These are phyloP conservation scores for Conchocele bisecta DNA, from an alignment of 2,888 invertebrate species.

Conservation along the genomic window DNA sequence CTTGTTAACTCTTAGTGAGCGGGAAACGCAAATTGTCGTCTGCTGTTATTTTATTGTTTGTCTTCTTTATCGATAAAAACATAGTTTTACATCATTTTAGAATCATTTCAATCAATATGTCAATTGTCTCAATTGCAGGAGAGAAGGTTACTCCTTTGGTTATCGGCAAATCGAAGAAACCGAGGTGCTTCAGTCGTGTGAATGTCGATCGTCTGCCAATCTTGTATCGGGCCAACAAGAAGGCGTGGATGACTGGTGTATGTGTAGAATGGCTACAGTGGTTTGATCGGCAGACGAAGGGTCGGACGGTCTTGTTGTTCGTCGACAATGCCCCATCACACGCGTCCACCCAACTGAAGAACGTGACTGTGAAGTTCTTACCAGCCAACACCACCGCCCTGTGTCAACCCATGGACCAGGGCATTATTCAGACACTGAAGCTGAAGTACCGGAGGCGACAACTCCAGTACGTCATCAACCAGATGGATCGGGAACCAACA, in stretches of 20 bases:
- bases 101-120: too few species aligned
- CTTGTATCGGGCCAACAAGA: background rate
- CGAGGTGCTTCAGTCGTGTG: background rate
- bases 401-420: conserved; percentile 5
- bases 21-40: too few species aligned
- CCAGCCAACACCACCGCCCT: background rate
- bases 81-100: too few species aligned
- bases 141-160: background rate
- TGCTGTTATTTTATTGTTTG: too few species aligned
- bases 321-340: too few species aligned
- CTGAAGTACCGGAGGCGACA: conserved; percentile 3
- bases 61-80: too few species aligned
- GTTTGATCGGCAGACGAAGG: background rate
- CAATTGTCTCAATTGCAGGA: background rate
- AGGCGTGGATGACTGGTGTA: background rate
- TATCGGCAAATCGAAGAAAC: background rate
- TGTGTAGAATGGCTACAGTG: background rate
- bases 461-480: background rate
- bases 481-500: background rate
- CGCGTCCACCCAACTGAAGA: background rate
- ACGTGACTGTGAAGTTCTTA: background rate
- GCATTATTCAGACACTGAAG: background rate
- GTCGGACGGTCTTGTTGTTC: too few species aligned
- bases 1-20: too few species aligned
- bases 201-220: background rate